These are phyloP conservation scores for Leptosomus discolor DNA, from an alignment of 2,113 vertebrate species.

Conservation along the genomic window DNA sequence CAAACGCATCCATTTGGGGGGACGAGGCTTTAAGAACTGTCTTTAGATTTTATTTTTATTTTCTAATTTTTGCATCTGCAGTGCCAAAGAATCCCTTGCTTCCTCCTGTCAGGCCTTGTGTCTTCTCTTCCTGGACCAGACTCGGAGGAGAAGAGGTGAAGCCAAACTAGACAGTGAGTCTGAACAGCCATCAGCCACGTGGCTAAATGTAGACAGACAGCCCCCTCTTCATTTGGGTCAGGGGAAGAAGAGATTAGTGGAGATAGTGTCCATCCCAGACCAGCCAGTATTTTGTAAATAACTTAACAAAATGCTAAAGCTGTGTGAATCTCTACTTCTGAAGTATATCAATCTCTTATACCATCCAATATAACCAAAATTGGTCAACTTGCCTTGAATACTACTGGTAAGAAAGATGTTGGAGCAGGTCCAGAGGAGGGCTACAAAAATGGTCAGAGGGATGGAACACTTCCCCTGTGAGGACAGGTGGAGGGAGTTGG, in stretches of 20 bases:
- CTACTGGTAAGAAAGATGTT: neutral
- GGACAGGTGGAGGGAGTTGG: neutral
- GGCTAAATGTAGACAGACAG: neutral
- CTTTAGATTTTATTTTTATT: neutral
- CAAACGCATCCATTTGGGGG: accelerated
- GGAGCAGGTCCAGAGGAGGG: accelerated
- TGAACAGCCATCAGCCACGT: accelerated
- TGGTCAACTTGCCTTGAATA: neutral
- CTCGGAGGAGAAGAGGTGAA: neutral
- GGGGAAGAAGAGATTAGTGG: neutral
- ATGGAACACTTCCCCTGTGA: accelerated
- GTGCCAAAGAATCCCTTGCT: neutral
- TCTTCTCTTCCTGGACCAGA: neutral
- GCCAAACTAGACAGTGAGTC: neutral
- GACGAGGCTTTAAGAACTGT: no score
- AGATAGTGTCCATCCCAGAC: neutral
- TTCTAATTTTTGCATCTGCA: neutral
- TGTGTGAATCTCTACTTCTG: accelerated
- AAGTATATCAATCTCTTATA: neutral
- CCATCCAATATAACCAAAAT: neutral
- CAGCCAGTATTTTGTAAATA: neutral
- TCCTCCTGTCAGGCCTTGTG: neutral
- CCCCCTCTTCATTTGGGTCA: neutral
- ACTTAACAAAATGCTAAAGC: neutral
- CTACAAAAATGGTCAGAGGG: accelerated